phyloP scores from a whole-genome alignment of 2,113 vertebrate genomes.

The Pedetes capensis region DNA sequence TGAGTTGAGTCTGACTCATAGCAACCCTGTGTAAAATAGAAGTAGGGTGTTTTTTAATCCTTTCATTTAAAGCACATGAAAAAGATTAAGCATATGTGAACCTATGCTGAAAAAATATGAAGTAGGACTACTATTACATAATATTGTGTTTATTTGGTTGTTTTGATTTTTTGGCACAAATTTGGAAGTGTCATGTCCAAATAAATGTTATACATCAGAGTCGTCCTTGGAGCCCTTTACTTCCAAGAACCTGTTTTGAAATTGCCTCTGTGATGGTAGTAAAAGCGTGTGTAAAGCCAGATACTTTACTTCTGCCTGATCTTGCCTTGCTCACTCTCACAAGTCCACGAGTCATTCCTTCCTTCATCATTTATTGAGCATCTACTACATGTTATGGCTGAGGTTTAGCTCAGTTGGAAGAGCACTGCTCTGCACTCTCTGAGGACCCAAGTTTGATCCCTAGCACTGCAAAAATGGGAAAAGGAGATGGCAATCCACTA shows the following conservation, averaged over 20 bases:
- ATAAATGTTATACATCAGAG: background rate
- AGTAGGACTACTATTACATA: background rate
- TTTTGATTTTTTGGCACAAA: background rate
- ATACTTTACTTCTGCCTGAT: background rate
- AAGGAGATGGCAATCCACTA: no score
- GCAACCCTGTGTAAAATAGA: no score
- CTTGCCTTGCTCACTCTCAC: background rate
- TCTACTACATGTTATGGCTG: background rate
- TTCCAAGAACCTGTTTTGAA: background rate
- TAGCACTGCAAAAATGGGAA: no score
- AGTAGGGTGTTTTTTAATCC: background rate
- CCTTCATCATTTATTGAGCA: background rate
- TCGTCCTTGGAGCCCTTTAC: background rate
- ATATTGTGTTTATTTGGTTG: background rate
- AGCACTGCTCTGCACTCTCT: no score
- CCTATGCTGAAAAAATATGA: background rate
- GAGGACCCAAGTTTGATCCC: no score
- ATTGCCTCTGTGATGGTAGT: background rate
- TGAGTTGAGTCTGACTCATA: no score
- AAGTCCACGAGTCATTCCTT: background rate
- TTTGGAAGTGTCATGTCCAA: background rate
- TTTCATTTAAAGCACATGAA: background rate
- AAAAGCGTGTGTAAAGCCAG: background rate
- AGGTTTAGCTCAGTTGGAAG: no score
- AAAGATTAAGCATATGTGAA: background rate